Conservation (phyloP, 2,888 invertebrate genomes). For the Icerya purchasi region DNA sequence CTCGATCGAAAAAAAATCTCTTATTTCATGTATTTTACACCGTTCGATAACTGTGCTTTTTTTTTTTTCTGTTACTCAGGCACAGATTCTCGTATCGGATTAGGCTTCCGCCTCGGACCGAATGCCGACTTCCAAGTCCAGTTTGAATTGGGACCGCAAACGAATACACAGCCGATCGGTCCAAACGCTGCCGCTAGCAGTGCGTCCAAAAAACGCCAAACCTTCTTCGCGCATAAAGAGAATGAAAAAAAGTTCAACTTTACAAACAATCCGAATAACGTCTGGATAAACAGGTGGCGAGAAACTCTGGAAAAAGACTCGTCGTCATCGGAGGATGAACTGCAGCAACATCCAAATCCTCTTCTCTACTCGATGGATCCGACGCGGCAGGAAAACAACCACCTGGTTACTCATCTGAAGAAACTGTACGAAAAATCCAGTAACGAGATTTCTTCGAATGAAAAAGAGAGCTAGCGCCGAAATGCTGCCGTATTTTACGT, state of each 20-base stretch:
- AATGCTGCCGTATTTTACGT: too few species aligned
- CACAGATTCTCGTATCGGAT: constrained; percentile 54
- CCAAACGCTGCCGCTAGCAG: constrained; percentile 6
- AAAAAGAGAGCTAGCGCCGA: too few species aligned
- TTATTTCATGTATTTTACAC: too few species aligned
- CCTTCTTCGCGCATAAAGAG: not conserved
- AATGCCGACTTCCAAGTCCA: constrained; percentile 62
- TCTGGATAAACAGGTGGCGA: constrained; percentile 15
- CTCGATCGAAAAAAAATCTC: too few species aligned
- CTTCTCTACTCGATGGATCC: constrained; percentile 1
- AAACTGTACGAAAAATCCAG: constrained; percentile 5
- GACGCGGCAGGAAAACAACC: constrained; percentile 2
- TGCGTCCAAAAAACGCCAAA: constrained; percentile 15
- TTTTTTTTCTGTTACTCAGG: constrained; percentile 31
- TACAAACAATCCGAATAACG: constrained; percentile 6
- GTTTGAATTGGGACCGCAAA: constrained; percentile 56
- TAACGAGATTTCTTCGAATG: too few species aligned
- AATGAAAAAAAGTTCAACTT: constrained; percentile 3
- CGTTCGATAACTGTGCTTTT: too few species aligned
- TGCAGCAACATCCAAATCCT: not conserved
- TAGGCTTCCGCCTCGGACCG: constrained; percentile 58
- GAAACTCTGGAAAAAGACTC: constrained; percentile 10
- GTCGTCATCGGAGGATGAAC: not conserved
- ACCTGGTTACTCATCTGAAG: constrained; percentile 6
- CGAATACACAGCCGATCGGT: constrained; percentile 40